Evolutionary conservation across 1,140 invertebrate genomes (phyloP).

Genomic region (Lordiphosa stackelbergi): DNA sequence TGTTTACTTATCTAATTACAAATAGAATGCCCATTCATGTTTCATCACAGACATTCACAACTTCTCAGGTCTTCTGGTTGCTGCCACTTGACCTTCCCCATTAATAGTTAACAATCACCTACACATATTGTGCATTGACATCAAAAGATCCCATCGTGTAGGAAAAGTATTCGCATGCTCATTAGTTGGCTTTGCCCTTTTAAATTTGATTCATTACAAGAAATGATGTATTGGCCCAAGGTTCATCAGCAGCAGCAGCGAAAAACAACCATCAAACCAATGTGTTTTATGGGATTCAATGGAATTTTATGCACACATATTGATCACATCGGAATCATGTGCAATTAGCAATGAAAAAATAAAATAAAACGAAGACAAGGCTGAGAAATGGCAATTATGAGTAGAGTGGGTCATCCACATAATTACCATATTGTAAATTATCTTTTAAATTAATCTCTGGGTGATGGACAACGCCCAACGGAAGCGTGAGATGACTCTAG

Average conservation of each 20-base stretch:
- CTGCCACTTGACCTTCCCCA: constrained; percentile 20
- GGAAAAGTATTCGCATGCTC: constrained; percentile 51
- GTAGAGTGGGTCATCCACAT: constrained; percentile 46
- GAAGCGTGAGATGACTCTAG: constrained; percentile 44
- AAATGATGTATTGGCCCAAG: constrained; percentile 51
- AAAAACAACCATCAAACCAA: constrained; percentile 22
- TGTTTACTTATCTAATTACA: too few species aligned
- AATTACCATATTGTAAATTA: constrained; percentile 57
- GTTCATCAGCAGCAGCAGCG: constrained; percentile 18
- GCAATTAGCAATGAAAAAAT: constrained; percentile 29
- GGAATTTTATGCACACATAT: constrained; percentile 47
- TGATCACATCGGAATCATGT: constrained; percentile 41
- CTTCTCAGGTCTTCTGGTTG: constrained; percentile 8
- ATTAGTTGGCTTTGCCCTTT: constrained; percentile 47
- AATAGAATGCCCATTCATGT: not conserved
- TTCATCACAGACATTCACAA: not conserved
- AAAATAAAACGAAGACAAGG: constrained; percentile 43
- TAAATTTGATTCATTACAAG: constrained; percentile 36
- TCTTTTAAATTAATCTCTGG: constrained; percentile 19
- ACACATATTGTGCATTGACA: constrained; percentile 21
- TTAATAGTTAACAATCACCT: constrained; percentile 27
- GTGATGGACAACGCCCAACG: constrained; percentile 49
- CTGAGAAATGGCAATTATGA: constrained; percentile 50
- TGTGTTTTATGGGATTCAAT: constrained; percentile 16
- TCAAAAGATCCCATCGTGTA: constrained; percentile 28